Conservation (phyloP, 2,888 invertebrate genomes). For the Petrolisthes cinctipes region DNA sequence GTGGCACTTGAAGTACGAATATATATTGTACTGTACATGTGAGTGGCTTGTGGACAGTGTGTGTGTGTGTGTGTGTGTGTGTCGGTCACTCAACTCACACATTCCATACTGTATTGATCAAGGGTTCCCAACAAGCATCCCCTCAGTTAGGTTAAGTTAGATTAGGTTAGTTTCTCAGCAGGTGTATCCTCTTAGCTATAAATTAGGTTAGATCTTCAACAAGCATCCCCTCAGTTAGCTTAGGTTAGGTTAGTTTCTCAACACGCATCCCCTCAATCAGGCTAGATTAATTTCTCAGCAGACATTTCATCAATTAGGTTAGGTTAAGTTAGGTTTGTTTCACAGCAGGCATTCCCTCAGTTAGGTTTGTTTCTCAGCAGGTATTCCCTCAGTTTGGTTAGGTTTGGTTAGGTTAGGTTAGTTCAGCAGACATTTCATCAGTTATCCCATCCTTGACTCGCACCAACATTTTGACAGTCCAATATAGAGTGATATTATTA, state of each 20-base stretch:
- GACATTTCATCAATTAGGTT: background rate
- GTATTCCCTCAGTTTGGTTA: background rate
- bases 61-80: slow-evolving; percentile 20
- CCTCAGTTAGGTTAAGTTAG: background rate
- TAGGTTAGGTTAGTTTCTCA: background rate
- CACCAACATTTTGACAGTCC: no score
- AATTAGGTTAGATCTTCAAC: background rate
- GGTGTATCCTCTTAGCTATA: no score
- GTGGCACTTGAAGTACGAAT: background rate
- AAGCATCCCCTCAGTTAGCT: background rate
- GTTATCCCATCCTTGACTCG: no score
- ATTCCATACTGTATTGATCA: no score
- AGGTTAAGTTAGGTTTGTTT: background rate
- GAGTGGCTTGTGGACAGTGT: background rate
- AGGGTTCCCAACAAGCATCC: background rate
- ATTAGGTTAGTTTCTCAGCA: background rate
- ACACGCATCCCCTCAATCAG: background rate
- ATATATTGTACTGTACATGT: background rate
- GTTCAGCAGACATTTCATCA: no score
- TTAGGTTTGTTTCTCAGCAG: background rate
- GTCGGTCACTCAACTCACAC: background rate
- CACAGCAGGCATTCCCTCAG: background rate
- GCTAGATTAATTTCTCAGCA: background rate
- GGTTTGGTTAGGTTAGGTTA: slow-evolving; percentile 12
- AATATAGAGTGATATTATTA: no score